Percentiles rank a stretch among this genome's conserved stretches.
phyloP scores from a whole-genome alignment of 2,113 vertebrate genomes.

The Tretioscincus oriximinensis region DNA sequence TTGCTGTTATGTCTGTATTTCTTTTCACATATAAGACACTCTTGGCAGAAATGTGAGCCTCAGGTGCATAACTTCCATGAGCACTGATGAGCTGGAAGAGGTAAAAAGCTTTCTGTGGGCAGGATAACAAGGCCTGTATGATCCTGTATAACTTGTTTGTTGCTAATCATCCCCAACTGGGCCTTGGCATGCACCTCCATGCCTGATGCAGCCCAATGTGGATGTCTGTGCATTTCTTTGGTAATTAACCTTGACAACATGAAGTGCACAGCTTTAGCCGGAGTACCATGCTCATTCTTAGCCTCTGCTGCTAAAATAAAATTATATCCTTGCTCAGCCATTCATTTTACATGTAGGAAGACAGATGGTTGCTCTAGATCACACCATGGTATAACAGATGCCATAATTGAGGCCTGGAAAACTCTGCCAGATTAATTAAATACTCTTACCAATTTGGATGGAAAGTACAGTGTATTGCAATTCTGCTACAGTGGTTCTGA shows the following conservation, averaged over 20 bases:
- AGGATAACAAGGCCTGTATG: conserved; percentile 26
- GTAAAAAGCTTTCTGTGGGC: neutral
- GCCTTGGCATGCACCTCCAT: conserved; percentile 35
- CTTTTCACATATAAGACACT: neutral
- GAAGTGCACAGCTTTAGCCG: conserved; percentile 46
- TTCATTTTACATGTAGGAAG: conserved; percentile 57
- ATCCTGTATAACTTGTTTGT: conserved; percentile 20
- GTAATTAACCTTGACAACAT: conserved; percentile 55
- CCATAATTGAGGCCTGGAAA: conserved; percentile 56
- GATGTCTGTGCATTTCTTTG: conserved; percentile 38
- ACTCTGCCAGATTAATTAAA: conserved; percentile 69
- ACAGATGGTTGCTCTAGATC: conserved; percentile 68
- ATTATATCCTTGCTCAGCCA: conserved; percentile 59
- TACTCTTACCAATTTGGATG: conserved; percentile 57
- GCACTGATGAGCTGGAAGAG: conserved; percentile 32
- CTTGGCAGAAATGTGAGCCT: conserved; percentile 31
- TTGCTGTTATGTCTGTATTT: neutral
- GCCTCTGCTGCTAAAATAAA: conserved; percentile 56
- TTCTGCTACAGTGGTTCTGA: conserved; percentile 30
- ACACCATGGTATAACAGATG: conserved; percentile 62
- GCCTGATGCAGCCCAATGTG: neutral
- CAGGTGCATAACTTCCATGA: conserved; percentile 34
- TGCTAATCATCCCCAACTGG: conserved; percentile 7
- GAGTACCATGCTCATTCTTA: conserved; percentile 47
- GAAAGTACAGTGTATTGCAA: conserved; percentile 30